Conservation (phyloP, 2,888 invertebrate species). For the Platerodrilus igneus region DNA sequence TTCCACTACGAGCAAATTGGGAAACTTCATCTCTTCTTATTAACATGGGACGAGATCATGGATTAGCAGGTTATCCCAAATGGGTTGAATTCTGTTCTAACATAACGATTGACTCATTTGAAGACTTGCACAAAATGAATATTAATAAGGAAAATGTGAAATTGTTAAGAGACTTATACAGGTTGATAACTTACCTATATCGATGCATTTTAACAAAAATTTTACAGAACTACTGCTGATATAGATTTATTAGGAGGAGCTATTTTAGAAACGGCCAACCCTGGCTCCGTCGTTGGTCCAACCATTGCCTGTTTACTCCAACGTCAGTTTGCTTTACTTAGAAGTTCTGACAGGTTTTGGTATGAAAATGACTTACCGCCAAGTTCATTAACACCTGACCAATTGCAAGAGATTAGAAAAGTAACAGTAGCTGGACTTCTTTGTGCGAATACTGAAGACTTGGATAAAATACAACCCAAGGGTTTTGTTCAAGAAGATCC, state of each 20-base stretch:
- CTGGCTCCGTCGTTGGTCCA: constrained; percentile 80
- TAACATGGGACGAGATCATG: constrained; percentile 73
- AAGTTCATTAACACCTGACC: constrained; percentile 71
- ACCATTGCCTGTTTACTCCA: constrained; percentile 85
- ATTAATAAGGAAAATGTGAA: constrained; percentile 57
- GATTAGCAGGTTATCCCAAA: constrained; percentile 67
- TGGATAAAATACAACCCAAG: constrained; percentile 74
- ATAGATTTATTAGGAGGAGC: constrained; percentile 83
- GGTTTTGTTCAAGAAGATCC: constrained; percentile 82
- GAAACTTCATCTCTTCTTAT: constrained; percentile 52
- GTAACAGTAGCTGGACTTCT: constrained; percentile 74
- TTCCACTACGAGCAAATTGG: constrained; percentile 44
- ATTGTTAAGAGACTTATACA: constrained; percentile 63
- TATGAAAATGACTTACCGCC: constrained; percentile 92
- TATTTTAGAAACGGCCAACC: constrained; percentile 70
- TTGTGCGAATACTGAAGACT: constrained; percentile 68
- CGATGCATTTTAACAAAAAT: no score
- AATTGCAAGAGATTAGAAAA: constrained; percentile 75
- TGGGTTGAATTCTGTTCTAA: constrained; percentile 63
- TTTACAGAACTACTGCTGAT: constrained; percentile 64
- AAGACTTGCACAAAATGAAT: constrained; percentile 56
- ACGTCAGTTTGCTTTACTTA: constrained; percentile 74
- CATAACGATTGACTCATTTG: constrained; percentile 46
- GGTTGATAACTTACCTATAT: no score
- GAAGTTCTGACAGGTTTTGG: constrained; percentile 90